Evolutionary conservation across 2,113 vertebrate genomes (phyloP), one percentile per base, ranked within the genome.

Genomic region (Phalacrocorax pelagicus): DNA sequence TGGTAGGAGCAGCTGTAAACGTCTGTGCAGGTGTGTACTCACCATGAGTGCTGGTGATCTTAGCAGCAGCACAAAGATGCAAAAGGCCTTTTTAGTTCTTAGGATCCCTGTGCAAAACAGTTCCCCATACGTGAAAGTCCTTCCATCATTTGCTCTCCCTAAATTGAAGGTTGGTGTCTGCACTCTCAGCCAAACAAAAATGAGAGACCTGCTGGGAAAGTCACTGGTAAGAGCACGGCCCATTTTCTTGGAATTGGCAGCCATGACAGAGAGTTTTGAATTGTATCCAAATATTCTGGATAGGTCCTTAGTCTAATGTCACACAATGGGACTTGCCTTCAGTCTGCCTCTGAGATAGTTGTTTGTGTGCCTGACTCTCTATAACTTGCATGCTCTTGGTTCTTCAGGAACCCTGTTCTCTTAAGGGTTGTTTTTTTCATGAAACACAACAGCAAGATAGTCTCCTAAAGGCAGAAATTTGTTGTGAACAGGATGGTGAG

Each of bases 401-500:
- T 79, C 74, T 79, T 51, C 46, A 79, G 47, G 61, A 80, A 21
- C 27, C 12, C 21, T 81, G 9, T 67, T 95, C 46, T 80, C 22
- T 14, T 40, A 62, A 69, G 14, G 6, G 18, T 24, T 82, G 46
- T 11, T 59, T 74, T 87, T 62, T 91, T 57, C 34, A 19, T 42
- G 10, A 95, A 86, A 51, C 58, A 21, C 34, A 73, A 16, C 22
- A 92, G 46, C 32, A 61, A 66, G 65, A 69, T 34, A 63, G 55
- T 38, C 47, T 88, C 27, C 36, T 66, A 57, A 54, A 88, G 27
- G 42, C 57, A 86, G 55, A 55, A 74, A 30, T 67, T 12, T 40
- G 21, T 81, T 65, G 42, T 58, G 72, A 74, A 61, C 1, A 4
- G n/a, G 23, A 52, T 44, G 47, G 27, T 0, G 0, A 61, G 23